Percentiles rank a stretch among this genome's conserved stretches.
These are phyloP conservation scores for Tineola bisselliella DNA, from an alignment of 2,888 invertebrate species.

Conservation along the genomic window DNA sequence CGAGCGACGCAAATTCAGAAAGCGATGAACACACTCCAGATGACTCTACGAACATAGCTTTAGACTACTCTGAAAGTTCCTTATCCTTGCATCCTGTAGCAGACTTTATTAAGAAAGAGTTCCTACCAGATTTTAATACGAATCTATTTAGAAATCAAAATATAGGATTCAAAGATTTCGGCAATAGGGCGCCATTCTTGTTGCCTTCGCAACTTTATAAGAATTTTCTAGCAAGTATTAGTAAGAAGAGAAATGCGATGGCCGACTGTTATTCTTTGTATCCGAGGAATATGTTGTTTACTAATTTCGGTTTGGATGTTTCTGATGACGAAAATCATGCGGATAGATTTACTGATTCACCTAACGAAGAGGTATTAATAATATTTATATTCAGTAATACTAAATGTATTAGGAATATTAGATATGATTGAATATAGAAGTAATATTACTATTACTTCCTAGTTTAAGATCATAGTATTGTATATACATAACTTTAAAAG, in stretches of 20 bases:
- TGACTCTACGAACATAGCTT: constrained; percentile 37
- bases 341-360: constrained; percentile 52
- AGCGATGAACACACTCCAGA: constrained; percentile 44
- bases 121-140: constrained; percentile 48
- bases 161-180: constrained; percentile 50
- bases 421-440: no score
- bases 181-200: constrained; percentile 63
- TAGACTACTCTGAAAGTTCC: constrained; percentile 53
- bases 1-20: constrained; percentile 53
- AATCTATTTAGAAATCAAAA: constrained; percentile 56
- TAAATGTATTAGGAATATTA: background rate
- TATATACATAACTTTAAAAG: no score
- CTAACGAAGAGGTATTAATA: constrained; percentile 62
- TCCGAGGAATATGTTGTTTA: constrained; percentile 67
- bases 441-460: no score
- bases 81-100: constrained; percentile 52
- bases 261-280: constrained; percentile 59
- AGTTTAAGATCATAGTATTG: no score
- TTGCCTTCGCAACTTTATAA: constrained; percentile 83
- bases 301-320: constrained; percentile 49
- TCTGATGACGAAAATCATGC: constrained; percentile 56
- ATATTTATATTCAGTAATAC: no score
- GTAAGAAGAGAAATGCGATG: constrained; percentile 48
- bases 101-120: constrained; percentile 61
- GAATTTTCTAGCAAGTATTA: constrained; percentile 75